Conservation (phyloP, 53 echinoderm and acorn worm species). For the Holothuria leucospilota region DNA sequence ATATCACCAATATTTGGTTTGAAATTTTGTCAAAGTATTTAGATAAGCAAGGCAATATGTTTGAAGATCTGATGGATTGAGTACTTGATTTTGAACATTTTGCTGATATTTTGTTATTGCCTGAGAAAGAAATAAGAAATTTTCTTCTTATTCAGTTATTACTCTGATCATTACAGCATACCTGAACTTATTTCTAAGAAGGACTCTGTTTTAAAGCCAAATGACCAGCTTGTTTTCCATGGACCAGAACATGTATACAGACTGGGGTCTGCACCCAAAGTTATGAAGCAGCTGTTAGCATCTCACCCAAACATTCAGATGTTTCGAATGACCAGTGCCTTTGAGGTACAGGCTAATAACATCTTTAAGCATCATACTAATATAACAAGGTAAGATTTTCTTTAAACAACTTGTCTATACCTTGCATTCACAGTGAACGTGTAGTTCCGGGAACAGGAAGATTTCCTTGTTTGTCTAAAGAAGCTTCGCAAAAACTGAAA, state of each 20-base stretch:
- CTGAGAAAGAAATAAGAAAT: no score
- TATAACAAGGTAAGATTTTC: slow-evolving; percentile 57
- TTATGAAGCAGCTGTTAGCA: slow-evolving; percentile 26
- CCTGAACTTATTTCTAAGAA: slow-evolving; percentile 60
- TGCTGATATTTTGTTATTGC: no score
- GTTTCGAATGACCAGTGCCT: slow-evolving; percentile 45
- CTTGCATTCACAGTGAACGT: no score
- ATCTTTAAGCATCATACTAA: slow-evolving; percentile 61
- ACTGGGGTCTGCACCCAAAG: slow-evolving; percentile 37
- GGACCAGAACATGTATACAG: slow-evolving; percentile 65
- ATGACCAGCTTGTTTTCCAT: slow-evolving; percentile 62
- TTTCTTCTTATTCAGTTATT: neutral
- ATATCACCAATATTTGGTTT: no score
- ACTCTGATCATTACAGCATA: slow-evolving; percentile 50
- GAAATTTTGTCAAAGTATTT: no score
- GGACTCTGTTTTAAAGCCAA: slow-evolving; percentile 40
- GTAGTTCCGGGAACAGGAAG: no score
- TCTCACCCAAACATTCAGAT: slow-evolving; percentile 59
- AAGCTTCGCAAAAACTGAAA: no score
- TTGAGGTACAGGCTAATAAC: slow-evolving; percentile 51
- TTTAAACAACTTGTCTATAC: neutral
- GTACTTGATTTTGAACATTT: no score
- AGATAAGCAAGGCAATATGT: no score
- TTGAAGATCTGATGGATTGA: no score
- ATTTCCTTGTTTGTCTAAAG: no score